Conservation (phyloP, 2,888 invertebrate genomes). For the Melieria picta region DNA sequence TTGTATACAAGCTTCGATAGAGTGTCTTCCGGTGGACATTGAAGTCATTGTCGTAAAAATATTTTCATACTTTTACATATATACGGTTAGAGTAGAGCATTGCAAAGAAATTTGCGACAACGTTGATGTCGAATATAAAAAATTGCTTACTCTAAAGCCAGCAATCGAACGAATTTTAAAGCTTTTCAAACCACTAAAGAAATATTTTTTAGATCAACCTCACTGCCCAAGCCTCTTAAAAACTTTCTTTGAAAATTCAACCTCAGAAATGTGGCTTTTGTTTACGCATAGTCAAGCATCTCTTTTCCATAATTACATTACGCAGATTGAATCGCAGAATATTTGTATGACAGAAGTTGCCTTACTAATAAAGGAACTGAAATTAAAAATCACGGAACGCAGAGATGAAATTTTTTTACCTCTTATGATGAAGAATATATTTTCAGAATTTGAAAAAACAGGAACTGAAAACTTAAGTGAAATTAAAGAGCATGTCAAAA, state of each 20-base stretch:
- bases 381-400: slow-evolving; percentile 34
- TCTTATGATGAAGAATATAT: slow-evolving; percentile 30
- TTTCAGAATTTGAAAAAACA: slow-evolving; percentile 29
- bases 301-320: slow-evolving; percentile 37
- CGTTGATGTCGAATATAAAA: slow-evolving; percentile 25
- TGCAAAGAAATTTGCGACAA: slow-evolving; percentile 19
- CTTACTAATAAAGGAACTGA: slow-evolving; percentile 29
- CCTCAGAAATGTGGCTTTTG: too few relatives aligned
- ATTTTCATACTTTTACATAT: slow-evolving; percentile 37
- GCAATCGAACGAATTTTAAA: slow-evolving; percentile 38
- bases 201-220: slow-evolving; percentile 33
- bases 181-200: slow-evolving; percentile 33
- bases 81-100: slow-evolving; percentile 34
- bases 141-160: slow-evolving; percentile 25
- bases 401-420: slow-evolving; percentile 34
- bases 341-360: slow-evolving; percentile 39
- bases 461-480: slow-evolving; percentile 11
- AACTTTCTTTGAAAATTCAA: too few relatives aligned
- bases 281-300: slow-evolving; percentile 38
- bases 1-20: slow-evolving; percentile 37
- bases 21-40: slow-evolving; percentile 37
- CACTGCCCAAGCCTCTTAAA: not conserved
- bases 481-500: slow-evolving; percentile 18
- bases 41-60: slow-evolving; percentile 40
- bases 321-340: slow-evolving; percentile 36